Base-by-base conservation (phyloP, 1,140 invertebrate species). In the Nasonia longicornis region DNA sequence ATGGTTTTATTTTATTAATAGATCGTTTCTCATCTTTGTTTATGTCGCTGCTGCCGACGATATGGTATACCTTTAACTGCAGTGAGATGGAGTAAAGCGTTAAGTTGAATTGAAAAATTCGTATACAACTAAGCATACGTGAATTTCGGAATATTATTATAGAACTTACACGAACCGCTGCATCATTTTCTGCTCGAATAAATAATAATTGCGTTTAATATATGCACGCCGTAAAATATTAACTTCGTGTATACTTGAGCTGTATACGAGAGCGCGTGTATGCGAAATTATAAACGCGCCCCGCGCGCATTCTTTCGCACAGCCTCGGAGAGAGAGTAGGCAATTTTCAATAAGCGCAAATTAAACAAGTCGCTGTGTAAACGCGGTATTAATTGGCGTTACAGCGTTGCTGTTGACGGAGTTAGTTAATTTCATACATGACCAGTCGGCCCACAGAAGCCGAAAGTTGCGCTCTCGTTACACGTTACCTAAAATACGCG, bases 341-440 rank as follows among this genome's bases (percentile, higher is more conserved):
- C n/a, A 76, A 58, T 76, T 76, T 76, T 58, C 73, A 58, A 81
- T 66, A 66, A 73, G 75, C 45, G 20, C 63, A 79, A 78, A 78
- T 78, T 82, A 74, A 67, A 78, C 71, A 38, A 78, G 58, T 38
- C 81, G 26, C 35, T 76, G 52, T 67, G 63, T 52, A 78, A 82
- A 82, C 71, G 45, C 52, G 16, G 58, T 63, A 75, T 78, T 82
- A 82, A 82, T 82, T 79, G 71, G 76, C 63, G 64, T 78, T 82
- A 77, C 70, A 69, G 52, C 69, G 74, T 8, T 73, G 29, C 20
- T 77, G 69, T 81, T 78, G 76, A 82, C 71, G 70, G 48, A 74
- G 70, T 74, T 69, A 74, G 81, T 79, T 79, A 82, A 82, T 82
- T 82, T 82, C 58, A 78, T 76, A 82, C 76, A 78, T 82, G 69